These are phyloP conservation scores for Aporophyla lueneburgensis DNA, from an alignment of 2,888 invertebrate genomes.

Conservation along the genomic window DNA sequence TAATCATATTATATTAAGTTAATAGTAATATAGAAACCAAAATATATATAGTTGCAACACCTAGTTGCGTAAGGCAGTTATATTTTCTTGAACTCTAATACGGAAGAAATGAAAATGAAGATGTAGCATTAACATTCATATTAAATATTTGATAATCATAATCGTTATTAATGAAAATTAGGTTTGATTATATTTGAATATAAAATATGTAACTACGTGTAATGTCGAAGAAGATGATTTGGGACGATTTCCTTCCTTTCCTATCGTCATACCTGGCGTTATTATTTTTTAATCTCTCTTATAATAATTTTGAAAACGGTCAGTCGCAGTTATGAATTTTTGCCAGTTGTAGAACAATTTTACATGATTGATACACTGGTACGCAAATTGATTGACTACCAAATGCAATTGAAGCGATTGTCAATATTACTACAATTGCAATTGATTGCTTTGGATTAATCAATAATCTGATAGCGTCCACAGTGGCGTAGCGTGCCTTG, in stretches of 20 bases:
- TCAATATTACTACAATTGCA: too few relatives aligned
- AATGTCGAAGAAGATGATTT: neutral
- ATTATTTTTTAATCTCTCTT: too few relatives aligned
- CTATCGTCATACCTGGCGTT: too few relatives aligned
- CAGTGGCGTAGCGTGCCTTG: too few relatives aligned
- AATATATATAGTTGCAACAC: conserved; percentile 29
- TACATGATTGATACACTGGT: too few relatives aligned
- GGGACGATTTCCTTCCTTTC: too few relatives aligned
- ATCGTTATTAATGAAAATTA: conserved; percentile 27
- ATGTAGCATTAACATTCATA: conserved; percentile 41
- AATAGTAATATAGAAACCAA: conserved; percentile 17
- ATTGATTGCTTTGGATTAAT: neutral
- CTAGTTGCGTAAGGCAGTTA: conserved; percentile 35
- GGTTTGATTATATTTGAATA: conserved; percentile 41
- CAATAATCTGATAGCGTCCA: neutral
- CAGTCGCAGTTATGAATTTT: too few relatives aligned
- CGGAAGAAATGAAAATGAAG: conserved; percentile 51
- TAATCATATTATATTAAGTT: conserved; percentile 18
- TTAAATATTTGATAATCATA: conserved; percentile 30
- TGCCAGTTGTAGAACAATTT: too few relatives aligned
- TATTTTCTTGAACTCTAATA: conserved; percentile 28
- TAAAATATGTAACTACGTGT: conserved; percentile 36
- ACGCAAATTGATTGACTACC: too few relatives aligned
- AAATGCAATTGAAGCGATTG: too few relatives aligned
- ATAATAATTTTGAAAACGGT: too few relatives aligned